phyloP scores from a whole-genome alignment of 2,113 vertebrate species.

The Colaptes auratus region DNA sequence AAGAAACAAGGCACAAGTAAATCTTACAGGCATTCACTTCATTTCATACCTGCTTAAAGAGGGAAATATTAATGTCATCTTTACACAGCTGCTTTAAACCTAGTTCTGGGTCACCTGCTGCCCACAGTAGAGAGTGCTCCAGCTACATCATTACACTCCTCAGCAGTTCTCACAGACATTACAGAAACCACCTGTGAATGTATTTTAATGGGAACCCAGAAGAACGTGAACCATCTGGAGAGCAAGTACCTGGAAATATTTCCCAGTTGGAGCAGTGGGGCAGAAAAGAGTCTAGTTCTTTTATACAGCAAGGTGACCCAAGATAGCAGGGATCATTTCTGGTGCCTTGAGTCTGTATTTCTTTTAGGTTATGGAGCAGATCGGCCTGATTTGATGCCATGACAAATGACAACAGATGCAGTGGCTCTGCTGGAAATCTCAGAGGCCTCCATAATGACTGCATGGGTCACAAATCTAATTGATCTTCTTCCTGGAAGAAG shows the following conservation, averaged over 20 bases:
- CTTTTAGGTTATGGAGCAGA: conserved; percentile 31
- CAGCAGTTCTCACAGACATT: neutral
- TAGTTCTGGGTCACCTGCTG: neutral
- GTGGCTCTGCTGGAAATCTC: conserved; percentile 11
- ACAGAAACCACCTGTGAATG: neutral
- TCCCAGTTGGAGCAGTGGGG: neutral
- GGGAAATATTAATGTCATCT: neutral
- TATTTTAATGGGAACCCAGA: neutral
- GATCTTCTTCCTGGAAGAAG: conserved; percentile 48
- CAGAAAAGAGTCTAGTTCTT: neutral
- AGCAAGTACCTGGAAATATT: neutral
- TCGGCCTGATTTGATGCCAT: neutral
- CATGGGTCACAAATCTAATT: conserved; percentile 7
- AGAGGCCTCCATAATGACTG: neutral
- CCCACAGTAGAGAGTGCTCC: neutral
- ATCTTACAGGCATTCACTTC: neutral
- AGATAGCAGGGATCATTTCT: neutral
- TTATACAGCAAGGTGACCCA: conserved; percentile 23
- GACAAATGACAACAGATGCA: conserved; percentile 43
- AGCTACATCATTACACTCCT: neutral
- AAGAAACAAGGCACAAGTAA: conserved; percentile 52
- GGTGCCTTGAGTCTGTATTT: neutral
- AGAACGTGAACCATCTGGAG: neutral
- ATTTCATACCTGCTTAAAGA: neutral
- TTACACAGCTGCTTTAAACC: neutral